Evolutionary conservation across 2,113 vertebrate genomes (phyloP).

Genomic region (Cyrtonyx montezumae): DNA sequence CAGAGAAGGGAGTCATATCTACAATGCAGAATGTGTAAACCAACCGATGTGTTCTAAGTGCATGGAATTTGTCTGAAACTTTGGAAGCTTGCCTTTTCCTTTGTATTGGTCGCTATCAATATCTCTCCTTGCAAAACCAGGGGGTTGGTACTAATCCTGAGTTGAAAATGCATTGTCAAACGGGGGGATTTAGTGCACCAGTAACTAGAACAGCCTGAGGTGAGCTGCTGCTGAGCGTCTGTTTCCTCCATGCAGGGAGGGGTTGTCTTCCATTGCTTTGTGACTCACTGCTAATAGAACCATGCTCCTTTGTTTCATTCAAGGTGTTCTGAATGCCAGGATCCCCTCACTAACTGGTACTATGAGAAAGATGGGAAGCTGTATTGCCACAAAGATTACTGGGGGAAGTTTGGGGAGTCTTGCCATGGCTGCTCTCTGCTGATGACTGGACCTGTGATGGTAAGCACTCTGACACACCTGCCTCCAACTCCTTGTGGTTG

Average conservation of each 20-base stretch:
- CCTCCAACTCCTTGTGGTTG: not conserved
- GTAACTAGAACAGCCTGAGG: not conserved
- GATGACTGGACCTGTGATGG: constrained; percentile 97
- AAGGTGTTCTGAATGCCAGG: constrained; percentile 94
- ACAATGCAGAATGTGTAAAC: not conserved
- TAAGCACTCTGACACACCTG: constrained; percentile 40
- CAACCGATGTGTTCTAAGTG: not conserved
- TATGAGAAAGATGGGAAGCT: constrained; percentile 92
- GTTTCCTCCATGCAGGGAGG: not conserved
- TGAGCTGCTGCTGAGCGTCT: not conserved
- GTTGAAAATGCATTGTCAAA: not conserved
- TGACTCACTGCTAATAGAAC: not conserved
- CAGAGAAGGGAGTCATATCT: not conserved
- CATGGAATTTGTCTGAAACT: not conserved
- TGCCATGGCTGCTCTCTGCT: constrained; percentile 95
- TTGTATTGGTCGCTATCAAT: not conserved
- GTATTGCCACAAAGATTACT: constrained; percentile 94
- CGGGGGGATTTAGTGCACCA: not conserved
- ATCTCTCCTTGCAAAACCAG: not conserved
- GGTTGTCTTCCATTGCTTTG: not conserved
- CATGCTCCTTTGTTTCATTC: constrained; percentile 15
- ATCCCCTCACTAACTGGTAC: constrained; percentile 94
- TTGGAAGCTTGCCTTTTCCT: not conserved
- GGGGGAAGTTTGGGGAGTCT: constrained; percentile 92
- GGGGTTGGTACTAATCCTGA: not conserved